Conservation (phyloP, 2,113 vertebrate species). For the Corvus hawaiiensis region DNA sequence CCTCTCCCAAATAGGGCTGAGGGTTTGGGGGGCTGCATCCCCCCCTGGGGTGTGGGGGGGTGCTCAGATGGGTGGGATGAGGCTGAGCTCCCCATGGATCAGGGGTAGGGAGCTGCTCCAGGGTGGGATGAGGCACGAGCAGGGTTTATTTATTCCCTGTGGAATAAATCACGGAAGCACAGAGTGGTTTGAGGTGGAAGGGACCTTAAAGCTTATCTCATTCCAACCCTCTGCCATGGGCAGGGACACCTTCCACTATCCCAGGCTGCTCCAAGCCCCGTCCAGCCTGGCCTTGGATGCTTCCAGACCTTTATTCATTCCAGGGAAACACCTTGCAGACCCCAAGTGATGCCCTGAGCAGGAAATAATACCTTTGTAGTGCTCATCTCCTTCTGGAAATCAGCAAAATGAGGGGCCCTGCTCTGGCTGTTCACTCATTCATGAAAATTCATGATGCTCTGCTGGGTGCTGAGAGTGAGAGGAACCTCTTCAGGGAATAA, state of each 20-base stretch:
- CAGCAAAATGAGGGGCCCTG: neutral
- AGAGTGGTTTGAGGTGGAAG: neutral
- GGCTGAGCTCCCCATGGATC: neutral
- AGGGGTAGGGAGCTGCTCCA: neutral
- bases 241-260: neutral
- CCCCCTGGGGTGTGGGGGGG: neutral
- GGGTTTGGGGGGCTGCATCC: neutral
- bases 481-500: neutral
- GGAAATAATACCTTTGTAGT: neutral
- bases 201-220: neutral
- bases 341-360: neutral
- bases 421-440: neutral
- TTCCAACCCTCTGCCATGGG: neutral
- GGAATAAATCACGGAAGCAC: neutral
- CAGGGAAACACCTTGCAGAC: neutral
- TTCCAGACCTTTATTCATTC: neutral
- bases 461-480: neutral
- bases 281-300: neutral
- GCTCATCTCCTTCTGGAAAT: neutral
- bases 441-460: constrained; percentile 2
- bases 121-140: neutral
- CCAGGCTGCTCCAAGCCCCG: neutral
- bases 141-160: neutral
- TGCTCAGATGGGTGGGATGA: neutral
- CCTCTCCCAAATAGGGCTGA: accelerated